Percentiles rank a stretch among this genome's conserved stretches.
phyloP scores from a whole-genome alignment of 1,140 invertebrate species.

The Drosophila bocki region DNA sequence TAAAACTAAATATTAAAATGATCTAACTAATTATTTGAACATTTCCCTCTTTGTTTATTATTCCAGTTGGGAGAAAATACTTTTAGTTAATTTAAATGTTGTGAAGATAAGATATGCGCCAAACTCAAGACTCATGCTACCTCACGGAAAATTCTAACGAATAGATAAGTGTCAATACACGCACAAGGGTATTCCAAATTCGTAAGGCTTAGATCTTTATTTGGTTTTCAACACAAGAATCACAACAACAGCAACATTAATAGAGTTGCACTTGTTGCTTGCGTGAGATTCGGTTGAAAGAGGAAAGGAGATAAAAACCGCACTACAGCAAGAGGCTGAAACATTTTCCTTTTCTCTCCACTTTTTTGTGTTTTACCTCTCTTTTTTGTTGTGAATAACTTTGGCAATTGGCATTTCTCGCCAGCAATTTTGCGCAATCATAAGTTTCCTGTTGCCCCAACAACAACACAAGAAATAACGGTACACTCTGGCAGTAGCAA shows the following conservation, averaged over 20 bases:
- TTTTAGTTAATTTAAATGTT: conserved; percentile 17
- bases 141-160: background rate
- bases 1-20: background rate
- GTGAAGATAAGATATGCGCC: conserved; percentile 17
- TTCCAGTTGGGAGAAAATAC: conserved; percentile 1
- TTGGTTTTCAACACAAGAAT: conserved; percentile 9
- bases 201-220: background rate
- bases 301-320: conserved; percentile 27
- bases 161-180: background rate
- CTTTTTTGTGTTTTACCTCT: conserved; percentile 21
- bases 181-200: conserved; percentile 14
- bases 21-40: background rate
- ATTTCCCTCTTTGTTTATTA: background rate
- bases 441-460: conserved; percentile 76
- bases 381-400: conserved; percentile 55
- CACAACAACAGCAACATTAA: conserved; percentile 15
- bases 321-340: conserved; percentile 11
- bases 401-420: conserved; percentile 74
- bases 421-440: conserved; percentile 75
- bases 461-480: conserved; percentile 56
- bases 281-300: conserved; percentile 25
- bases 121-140: conserved; percentile 9
- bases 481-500: conserved; percentile 60
- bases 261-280: conserved; percentile 41
- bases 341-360: conserved; percentile 32